Percentiles rank a stretch among this genome's conserved stretches.
phyloP scores from a whole-genome alignment of 2,797 vertebrate species.

The Poecilia velifera region DNA sequence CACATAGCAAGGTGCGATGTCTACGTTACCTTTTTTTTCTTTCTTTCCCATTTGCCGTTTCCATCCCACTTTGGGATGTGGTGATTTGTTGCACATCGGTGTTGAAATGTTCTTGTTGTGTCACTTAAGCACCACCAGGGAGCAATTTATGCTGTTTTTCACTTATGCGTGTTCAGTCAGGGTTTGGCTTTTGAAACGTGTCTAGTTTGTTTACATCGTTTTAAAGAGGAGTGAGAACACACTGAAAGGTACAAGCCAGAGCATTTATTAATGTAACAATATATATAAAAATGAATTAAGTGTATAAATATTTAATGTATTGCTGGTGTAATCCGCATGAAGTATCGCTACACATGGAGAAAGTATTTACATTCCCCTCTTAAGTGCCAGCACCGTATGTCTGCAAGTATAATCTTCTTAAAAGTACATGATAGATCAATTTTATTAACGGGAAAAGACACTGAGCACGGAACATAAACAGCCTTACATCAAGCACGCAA shows the following conservation, averaged over 20 bases:
- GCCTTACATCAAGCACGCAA: not conserved
- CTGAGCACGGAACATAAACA: not conserved
- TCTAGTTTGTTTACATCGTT: not conserved
- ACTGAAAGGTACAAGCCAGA: not conserved
- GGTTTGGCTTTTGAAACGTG: not conserved
- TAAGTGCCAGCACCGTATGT: not conserved
- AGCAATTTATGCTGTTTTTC: not conserved
- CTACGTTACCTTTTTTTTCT: not conserved
- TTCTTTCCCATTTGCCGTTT: not conserved
- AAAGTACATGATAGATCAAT: conserved; percentile 5
- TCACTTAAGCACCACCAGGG: not conserved
- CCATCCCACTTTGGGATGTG: not conserved
- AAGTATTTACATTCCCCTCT: conserved; percentile 7
- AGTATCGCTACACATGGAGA: not conserved
- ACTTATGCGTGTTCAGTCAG: not conserved
- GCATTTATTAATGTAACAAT: not conserved
- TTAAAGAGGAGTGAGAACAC: not conserved
- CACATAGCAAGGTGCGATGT: conserved; percentile 92
- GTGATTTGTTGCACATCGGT: not conserved
- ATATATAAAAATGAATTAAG: not conserved
- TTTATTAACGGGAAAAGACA: conserved; percentile 1
- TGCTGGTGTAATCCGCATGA: not conserved
- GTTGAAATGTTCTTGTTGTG: not conserved
- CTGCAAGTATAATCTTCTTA: not conserved
- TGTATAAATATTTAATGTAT: not conserved